phyloP scores from a whole-genome alignment of 2,888 invertebrate species.

The Ectropis crepuscularia region DNA sequence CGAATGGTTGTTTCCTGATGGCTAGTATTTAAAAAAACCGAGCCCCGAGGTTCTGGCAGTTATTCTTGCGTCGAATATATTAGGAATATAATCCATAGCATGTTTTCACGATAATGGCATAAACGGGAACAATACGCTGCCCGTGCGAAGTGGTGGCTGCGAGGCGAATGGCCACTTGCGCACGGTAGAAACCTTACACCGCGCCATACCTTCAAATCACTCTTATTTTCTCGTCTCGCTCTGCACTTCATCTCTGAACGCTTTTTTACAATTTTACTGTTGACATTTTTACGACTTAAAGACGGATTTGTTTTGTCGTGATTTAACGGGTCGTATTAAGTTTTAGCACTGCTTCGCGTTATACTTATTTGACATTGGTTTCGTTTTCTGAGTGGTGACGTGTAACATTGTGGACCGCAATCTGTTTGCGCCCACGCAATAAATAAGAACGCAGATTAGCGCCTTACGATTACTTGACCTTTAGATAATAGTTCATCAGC shows the following conservation, averaged over 20 bases:
- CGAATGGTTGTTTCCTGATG: no score
- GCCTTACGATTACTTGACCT: conserved; percentile 44
- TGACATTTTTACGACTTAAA: conserved; percentile 58
- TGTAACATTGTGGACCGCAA: conserved; percentile 12
- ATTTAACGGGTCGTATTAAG: conserved; percentile 47
- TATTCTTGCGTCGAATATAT: conserved; percentile 14
- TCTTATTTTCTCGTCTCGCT: conserved; percentile 60
- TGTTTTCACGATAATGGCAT: conserved; percentile 34
- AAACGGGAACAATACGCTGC: conserved; percentile 40
- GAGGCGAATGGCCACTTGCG: conserved; percentile 57
- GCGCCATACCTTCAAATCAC: conserved; percentile 57
- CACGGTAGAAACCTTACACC: conserved; percentile 60
- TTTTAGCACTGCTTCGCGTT: conserved; percentile 37
- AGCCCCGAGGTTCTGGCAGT: background rate
- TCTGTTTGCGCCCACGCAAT: conserved; percentile 11
- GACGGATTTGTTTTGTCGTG: conserved; percentile 51
- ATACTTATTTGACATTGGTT: conserved; percentile 41
- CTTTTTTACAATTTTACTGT: conserved; percentile 58
- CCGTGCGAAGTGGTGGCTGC: conserved; percentile 40
- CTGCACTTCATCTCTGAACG: conserved; percentile 54
- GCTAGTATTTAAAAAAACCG: no score
- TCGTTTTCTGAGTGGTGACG: conserved; percentile 24
- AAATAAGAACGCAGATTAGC: conserved; percentile 43
- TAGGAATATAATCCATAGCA: conserved; percentile 17
- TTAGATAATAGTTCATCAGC: conserved; percentile 44